phyloP scores from a whole-genome alignment of 2,888 invertebrate species.

The Ommatoiulus sabulosus region DNA sequence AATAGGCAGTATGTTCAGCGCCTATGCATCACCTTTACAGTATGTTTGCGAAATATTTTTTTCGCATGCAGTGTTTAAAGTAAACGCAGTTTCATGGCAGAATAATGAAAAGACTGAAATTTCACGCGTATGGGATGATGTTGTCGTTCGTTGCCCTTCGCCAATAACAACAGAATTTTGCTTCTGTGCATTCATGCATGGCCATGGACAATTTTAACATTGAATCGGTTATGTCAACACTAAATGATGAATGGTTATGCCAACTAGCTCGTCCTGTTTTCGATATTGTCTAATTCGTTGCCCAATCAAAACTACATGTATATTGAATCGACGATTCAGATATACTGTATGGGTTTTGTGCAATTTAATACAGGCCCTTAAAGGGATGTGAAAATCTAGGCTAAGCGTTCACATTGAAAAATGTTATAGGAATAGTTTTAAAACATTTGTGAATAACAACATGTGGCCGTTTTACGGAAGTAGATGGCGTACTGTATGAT shows the following conservation, averaged over 20 bases:
- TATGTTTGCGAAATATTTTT: background rate
- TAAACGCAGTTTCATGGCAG: background rate
- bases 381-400: too few species aligned
- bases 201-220: background rate
- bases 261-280: background rate
- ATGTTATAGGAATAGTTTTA: too few species aligned
- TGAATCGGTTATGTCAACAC: background rate
- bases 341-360: too few species aligned
- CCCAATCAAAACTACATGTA: background rate
- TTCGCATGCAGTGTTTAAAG: background rate
- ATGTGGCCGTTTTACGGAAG: too few species aligned
- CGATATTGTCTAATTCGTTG: background rate
- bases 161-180: background rate
- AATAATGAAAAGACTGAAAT: background rate
- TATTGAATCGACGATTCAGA: background rate
- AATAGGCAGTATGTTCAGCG: background rate
- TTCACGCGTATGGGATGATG: too few species aligned
- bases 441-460: too few species aligned
- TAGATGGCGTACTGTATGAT: too few species aligned
- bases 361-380: too few species aligned
- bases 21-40: background rate
- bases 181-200: background rate
- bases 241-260: background rate
- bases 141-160: conserved; percentile 1
- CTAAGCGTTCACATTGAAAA: too few species aligned